Evolutionary conservation across 2,113 vertebrate genomes (phyloP), one percentile per base, ranked within the genome.

Genomic region (Coturnix japonica): DNA sequence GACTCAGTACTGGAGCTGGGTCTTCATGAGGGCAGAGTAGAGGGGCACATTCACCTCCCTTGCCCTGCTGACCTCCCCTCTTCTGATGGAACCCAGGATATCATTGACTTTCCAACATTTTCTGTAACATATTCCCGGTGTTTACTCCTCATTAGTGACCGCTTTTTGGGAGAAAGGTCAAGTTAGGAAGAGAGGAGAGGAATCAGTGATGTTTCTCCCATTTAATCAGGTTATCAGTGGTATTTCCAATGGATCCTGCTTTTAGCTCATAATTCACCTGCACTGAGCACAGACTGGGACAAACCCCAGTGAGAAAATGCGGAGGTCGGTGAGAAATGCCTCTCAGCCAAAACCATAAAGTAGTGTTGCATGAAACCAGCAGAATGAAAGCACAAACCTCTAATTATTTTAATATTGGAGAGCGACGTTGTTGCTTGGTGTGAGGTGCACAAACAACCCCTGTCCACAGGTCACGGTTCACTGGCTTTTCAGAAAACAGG

Each of bases 321-420:
- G 71, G 6, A 31, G 46, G 72, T 82, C 28, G 46, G 72, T 82
- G 78, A 84, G 71, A 89, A 95, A 94, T 75, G 35, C 39, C 65
- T 89, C 82, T 87, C 81, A 91, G 82, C 35, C 92, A 92, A 92
- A 92, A 85, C 25, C 47, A 92, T 51, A 89, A 80, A 81, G 47
- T 87, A 93, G 8, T 81, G 57, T 87, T 94, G 53, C 85, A 93
- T 0, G 9, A 96, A 93, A 87, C 85, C 85, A 74, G 89, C 85
- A 77, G 95, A 95, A 93, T 78, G 75, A 95, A 94, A 83, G 87
- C 56, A 81, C 75, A 91, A 89, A 83, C 84, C 81, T 93, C 89
- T 94, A 87, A 93, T 96, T 96, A 95, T 93, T 91, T 96, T 87
- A 95, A 96, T 96, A 94, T 74, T 96, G 93, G 85, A 56, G 59